phyloP scores from a whole-genome alignment of 2,797 vertebrate species.

The Pogoniulus pusillus region DNA sequence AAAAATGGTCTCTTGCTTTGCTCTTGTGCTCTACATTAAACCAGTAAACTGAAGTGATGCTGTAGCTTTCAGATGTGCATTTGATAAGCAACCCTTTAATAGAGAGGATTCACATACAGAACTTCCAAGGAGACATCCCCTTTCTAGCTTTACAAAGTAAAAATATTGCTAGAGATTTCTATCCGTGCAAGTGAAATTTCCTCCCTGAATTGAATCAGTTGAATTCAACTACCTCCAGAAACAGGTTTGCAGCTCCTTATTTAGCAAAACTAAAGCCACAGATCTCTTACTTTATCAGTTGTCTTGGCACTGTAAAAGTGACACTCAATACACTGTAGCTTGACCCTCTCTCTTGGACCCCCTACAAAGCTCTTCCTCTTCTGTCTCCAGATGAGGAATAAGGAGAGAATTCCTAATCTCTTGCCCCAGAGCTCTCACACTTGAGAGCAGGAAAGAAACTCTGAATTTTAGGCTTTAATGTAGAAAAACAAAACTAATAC shows the following conservation, averaged over 20 bases:
- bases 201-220: not conserved
- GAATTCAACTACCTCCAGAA: not conserved
- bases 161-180: not conserved
- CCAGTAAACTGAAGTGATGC: too few species aligned
- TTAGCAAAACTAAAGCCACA: not conserved
- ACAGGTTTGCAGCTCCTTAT: not conserved
- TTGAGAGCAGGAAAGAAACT: not conserved
- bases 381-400: not conserved
- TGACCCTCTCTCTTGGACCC: not conserved
- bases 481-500: accelerated
- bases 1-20: not conserved
- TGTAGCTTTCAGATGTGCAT: not conserved
- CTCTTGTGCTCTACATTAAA: too few species aligned
- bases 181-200: not conserved
- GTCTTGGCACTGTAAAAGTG: not conserved
- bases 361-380: not conserved
- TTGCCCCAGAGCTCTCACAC: not conserved
- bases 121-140: not conserved
- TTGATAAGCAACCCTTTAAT: not conserved
- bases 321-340: not conserved
- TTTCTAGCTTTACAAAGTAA: not conserved
- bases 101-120: not conserved
- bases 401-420: not conserved
- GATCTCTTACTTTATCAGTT: not conserved
- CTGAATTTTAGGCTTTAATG: not conserved